These are phyloP conservation scores for Andricus quercusramuli DNA, from an alignment of 2,888 invertebrate species.

Conservation along the genomic window DNA sequence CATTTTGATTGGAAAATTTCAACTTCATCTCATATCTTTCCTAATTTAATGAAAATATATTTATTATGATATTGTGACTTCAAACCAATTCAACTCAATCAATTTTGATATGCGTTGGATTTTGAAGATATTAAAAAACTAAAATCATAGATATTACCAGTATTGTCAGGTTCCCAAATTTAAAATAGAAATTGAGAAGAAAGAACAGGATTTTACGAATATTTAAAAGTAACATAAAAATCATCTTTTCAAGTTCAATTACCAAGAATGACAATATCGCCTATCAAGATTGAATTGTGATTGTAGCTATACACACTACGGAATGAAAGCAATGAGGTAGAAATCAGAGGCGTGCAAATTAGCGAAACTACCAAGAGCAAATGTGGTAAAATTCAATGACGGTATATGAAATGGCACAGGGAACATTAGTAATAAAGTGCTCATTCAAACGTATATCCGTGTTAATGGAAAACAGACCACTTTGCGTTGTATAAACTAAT, in stretches of 20 bases:
- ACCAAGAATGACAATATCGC: not conserved
- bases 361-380: conserved; percentile 22
- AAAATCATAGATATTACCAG: too few relatives aligned
- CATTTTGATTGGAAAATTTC: too few relatives aligned
- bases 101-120: too few relatives aligned
- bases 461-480: not conserved
- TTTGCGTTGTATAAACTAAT: not conserved
- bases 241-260: conserved; percentile 4
- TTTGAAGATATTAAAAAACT: too few relatives aligned
- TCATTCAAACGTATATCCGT: conserved; percentile 30
- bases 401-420: conserved; percentile 40
- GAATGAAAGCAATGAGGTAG: conserved; percentile 19
- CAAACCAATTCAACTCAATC: too few relatives aligned
- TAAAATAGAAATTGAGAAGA: too few relatives aligned
- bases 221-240: not conserved
- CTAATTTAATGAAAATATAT: too few relatives aligned
- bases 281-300: not conserved
- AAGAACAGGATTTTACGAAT: too few relatives aligned
- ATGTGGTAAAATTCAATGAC: conserved; percentile 41
- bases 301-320: not conserved
- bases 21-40: too few relatives aligned
- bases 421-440: conserved; percentile 35
- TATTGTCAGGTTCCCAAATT: too few relatives aligned
- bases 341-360: conserved; percentile 41
- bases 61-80: too few relatives aligned